These are phyloP conservation scores for Limenitis camilla DNA, from an alignment of 2,888 invertebrate species.

Conservation along the genomic window DNA sequence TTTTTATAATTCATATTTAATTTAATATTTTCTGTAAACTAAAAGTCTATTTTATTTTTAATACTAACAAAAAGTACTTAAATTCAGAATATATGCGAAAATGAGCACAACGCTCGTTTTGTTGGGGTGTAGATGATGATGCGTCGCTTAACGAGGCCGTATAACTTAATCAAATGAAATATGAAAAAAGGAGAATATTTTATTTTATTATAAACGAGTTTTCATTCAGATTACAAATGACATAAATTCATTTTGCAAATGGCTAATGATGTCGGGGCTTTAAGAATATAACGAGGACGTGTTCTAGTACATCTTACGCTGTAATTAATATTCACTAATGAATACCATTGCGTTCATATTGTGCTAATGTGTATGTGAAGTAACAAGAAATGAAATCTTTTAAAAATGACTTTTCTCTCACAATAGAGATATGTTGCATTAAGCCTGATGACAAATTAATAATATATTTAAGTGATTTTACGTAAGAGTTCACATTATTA, in stretches of 20 bases:
- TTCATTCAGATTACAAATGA: no score
- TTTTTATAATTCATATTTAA: no score
- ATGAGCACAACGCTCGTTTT: constrained; percentile 20
- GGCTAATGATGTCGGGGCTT: constrained; percentile 12
- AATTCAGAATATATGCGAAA: constrained; percentile 20
- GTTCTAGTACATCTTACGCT: constrained; percentile 3
- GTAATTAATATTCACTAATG: not conserved
- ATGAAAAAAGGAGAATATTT: no score
- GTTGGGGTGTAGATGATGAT: constrained; percentile 20
- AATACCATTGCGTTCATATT: not conserved
- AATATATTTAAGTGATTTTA: no score
- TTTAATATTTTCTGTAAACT: no score
- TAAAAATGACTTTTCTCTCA: no score
- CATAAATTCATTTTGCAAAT: constrained; percentile 10
- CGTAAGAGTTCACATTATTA: no score
- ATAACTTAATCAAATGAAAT: constrained; percentile 21
- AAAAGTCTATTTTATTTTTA: constrained; percentile 20
- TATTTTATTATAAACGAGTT: no score
- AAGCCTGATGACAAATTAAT: no score
- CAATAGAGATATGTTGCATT: no score
- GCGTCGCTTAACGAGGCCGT: constrained; percentile 21
- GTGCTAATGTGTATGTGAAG: no score
- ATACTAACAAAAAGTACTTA: constrained; percentile 18
- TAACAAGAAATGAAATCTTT: no score
- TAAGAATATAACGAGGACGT: constrained; percentile 11